These are phyloP conservation scores for Morinoia aosen DNA, from an alignment of 2,888 invertebrate species.

Conservation along the genomic window DNA sequence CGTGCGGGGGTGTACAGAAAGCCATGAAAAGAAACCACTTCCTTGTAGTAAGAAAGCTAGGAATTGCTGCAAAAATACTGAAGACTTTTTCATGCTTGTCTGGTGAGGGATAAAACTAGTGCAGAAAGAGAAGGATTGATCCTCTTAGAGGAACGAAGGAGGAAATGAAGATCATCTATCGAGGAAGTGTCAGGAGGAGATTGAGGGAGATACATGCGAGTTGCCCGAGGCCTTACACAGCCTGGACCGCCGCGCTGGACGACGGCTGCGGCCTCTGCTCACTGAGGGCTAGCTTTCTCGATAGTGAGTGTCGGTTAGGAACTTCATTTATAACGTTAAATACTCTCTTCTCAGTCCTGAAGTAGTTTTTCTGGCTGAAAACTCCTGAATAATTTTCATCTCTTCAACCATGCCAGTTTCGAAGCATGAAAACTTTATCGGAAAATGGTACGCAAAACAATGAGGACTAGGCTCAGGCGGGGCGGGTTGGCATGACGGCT, in stretches of 20 bases:
- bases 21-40: not conserved
- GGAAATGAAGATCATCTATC: slow-evolving; percentile 45
- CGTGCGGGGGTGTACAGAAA: not conserved
- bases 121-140: not conserved
- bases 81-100: not conserved
- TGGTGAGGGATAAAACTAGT: not conserved
- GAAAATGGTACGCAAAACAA: too few relatives aligned
- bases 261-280: not conserved
- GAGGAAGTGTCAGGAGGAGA: slow-evolving; percentile 29
- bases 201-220: slow-evolving; percentile 29
- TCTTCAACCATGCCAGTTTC: too few relatives aligned
- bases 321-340: not conserved
- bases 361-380: not conserved
- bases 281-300: not conserved
- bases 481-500: not conserved
- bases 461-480: not conserved
- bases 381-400: not conserved
- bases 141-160: not conserved
- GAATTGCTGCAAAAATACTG: not conserved
- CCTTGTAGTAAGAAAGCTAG: not conserved
- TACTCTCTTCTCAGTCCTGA: not conserved
- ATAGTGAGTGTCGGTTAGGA: not conserved
- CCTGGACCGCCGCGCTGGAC: not conserved
- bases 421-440: too few relatives aligned
- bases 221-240: not conserved